Base-by-base conservation (phyloP, 2,888 invertebrate species). In the Gortyna flavago region DNA sequence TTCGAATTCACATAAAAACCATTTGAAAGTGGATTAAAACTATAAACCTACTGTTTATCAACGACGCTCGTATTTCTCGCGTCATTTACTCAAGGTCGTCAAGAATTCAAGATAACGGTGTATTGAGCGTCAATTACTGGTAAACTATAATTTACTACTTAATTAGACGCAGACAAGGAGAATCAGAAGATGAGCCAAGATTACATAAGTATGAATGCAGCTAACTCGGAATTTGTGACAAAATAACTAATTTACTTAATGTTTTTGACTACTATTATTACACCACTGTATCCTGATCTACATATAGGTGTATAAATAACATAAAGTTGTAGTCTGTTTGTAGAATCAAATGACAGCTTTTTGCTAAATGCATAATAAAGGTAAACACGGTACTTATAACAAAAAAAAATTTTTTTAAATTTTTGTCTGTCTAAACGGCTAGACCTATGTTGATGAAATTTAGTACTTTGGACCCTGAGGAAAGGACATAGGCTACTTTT, bases 1-100 rank as follows among this genome's bases (percentile, higher is more conserved):
- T n/a, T 44, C 1, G 4, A 71, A 77, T 71, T n/a, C 25, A 57
- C 44, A 25, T 57, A 54, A 25, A 41, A 70, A n/a, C 11, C 32
- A 66, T 35, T 41, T 57, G 5, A n/a, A 78, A 74, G 35, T 74
- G 9, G 54, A 61, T 64, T 48, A 35, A 79, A 65, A 44, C 13
- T 11, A 21, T 71, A 68, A 80, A 71, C 38, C 38, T 44, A 11
- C 1, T 48, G 62, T 77, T 73, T 71, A 77, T 68, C 51, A 57
- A 57, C n/a, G 41, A 16, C 48, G 25, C 32, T 61, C 21, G 72
- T 72, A 71, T 64, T 72, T 64, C 35, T 75, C 51, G 72, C 71
- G 72, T 72, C 44, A 61, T 8, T 57, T 51, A 38, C n/a, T 69
- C 74, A 72, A 84, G 75, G 81, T 59, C 77, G n/a, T 11, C 7